Evolutionary conservation across 64 coral and sea anemone species (phyloP).

Genomic region (Actinia tenebrosa): DNA sequence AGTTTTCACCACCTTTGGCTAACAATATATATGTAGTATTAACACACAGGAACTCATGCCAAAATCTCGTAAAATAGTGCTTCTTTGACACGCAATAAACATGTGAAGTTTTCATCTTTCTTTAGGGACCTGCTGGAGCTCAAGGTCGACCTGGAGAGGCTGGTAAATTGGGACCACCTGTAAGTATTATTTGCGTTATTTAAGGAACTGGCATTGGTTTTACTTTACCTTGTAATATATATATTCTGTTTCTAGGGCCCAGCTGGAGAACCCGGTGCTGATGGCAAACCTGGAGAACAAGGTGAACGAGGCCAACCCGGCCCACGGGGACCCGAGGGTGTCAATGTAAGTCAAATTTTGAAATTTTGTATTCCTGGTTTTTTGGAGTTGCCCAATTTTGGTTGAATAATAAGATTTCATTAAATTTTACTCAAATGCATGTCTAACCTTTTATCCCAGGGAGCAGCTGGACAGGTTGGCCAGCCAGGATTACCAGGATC

Average conservation of each 20-base stretch:
- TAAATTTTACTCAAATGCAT: neutral
- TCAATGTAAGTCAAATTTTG: neutral
- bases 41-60: too few species aligned
- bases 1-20: too few species aligned
- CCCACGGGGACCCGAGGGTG: neutral
- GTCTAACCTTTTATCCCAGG: conserved; percentile 2
- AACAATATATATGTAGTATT: too few species aligned
- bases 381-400: too few species aligned
- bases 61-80: too few species aligned
- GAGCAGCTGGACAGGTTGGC: conserved; percentile 28
- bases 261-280: conserved; percentile 15
- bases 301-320: conserved; percentile 17
- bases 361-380: too few species aligned
- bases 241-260: neutral
- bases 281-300: conserved; percentile 31
- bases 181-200: neutral
- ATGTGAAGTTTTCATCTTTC: neutral
- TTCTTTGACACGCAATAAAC: neutral
- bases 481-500: conserved; percentile 28
- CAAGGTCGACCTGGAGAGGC: conserved; percentile 14
- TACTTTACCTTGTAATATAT: neutral
- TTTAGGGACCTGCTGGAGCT: conserved; percentile 23
- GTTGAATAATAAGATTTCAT: too few species aligned
- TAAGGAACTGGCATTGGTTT: too few species aligned
- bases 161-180: conserved; percentile 15